These are phyloP conservation scores for Danio albolineatus DNA, from an alignment of 2,797 vertebrate genomes.

Conservation along the genomic window DNA sequence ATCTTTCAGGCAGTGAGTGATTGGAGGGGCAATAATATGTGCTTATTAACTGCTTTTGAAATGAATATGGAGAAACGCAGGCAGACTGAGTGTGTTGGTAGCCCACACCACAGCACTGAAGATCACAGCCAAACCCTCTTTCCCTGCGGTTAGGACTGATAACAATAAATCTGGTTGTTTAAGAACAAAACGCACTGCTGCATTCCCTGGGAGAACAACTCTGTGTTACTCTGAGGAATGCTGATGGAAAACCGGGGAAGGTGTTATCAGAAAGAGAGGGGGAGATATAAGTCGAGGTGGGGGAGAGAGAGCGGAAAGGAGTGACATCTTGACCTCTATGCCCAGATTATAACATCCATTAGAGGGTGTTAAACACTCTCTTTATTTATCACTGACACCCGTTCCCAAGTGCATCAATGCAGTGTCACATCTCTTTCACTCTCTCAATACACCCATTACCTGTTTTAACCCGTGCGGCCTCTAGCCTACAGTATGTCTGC, in stretches of 20 bases:
- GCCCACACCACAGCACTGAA: slow-evolving; percentile 28
- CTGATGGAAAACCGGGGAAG: slow-evolving; percentile 15
- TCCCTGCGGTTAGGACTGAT: slow-evolving; percentile 73
- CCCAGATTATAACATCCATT: slow-evolving; percentile 70
- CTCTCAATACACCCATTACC: slow-evolving; percentile 4
- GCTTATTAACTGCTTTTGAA: slow-evolving; percentile 70
- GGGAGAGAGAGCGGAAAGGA: neutral
- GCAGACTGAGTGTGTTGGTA: slow-evolving; percentile 38
- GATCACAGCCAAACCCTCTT: slow-evolving; percentile 46
- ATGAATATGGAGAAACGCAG: slow-evolving; percentile 52
- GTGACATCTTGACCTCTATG: slow-evolving; percentile 43
- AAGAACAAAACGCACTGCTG: slow-evolving; percentile 59
- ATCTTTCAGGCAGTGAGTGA: slow-evolving; percentile 63
- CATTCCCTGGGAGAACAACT: neutral
- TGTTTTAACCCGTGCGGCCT: neutral
- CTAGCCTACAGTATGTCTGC: neutral
- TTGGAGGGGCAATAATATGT: slow-evolving; percentile 62
- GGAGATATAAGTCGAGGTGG: neutral
- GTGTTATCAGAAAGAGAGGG: slow-evolving; percentile 35
- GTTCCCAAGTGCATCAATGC: slow-evolving; percentile 44
- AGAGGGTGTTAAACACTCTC: slow-evolving; percentile 62
- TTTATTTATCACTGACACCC: slow-evolving; percentile 41
- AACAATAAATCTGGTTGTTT: slow-evolving; percentile 74
- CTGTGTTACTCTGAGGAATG: neutral
- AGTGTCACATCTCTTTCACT: slow-evolving; percentile 34